Evolutionary conservation across 2,888 invertebrate genomes (phyloP).

Genomic region (Diaprepes abbreviatus): DNA sequence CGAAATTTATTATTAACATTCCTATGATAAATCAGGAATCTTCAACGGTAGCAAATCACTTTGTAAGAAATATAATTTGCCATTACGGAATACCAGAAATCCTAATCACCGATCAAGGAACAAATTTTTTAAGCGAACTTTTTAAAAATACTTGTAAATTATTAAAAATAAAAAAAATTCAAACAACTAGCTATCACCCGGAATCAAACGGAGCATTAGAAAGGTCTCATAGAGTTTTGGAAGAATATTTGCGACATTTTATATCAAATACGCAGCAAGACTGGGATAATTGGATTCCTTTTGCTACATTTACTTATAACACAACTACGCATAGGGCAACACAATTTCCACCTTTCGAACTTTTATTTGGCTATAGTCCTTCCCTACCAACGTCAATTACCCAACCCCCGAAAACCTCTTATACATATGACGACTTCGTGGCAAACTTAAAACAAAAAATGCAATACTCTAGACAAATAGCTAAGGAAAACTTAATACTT

Average conservation of each 20-base stretch:
- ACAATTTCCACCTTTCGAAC: neutral
- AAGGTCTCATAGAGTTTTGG: conserved; percentile 8
- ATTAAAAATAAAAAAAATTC: conserved; percentile 17
- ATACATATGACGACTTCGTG: neutral
- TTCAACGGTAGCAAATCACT: conserved; percentile 15
- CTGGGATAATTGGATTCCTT: neutral
- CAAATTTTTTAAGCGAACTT: conserved; percentile 12
- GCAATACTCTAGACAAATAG: neutral
- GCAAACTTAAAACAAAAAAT: neutral
- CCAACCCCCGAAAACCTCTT: neutral
- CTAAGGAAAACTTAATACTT: neutral
- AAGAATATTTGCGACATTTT: conserved; percentile 20
- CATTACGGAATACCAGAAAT: conserved; percentile 8
- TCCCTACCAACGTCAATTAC: neutral
- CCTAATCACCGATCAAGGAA: conserved; percentile 1
- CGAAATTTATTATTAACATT: conserved; percentile 13
- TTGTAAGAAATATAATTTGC: conserved; percentile 16
- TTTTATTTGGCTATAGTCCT: neutral
- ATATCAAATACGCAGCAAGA: neutral
- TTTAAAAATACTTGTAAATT: conserved; percentile 18
- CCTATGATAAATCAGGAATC: conserved; percentile 24
- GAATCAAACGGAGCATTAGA: conserved; percentile 12
- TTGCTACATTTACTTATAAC: neutral
- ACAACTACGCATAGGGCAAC: neutral
- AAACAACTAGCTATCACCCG: conserved; percentile 12